phyloP scores from a whole-genome alignment of 2,888 invertebrate genomes.

The Hypercompe scribonia region DNA sequence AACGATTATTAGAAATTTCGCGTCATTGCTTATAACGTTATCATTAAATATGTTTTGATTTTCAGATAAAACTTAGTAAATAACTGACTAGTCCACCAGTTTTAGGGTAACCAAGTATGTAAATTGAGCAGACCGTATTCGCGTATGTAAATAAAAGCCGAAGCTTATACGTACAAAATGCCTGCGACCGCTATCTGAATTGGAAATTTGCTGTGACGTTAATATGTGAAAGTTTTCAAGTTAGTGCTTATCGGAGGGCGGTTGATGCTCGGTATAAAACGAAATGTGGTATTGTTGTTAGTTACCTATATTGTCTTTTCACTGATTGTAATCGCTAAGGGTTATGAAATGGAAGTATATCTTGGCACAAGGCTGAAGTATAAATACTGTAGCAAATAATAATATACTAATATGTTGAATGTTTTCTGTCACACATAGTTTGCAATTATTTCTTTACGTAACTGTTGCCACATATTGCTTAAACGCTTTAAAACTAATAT shows the following conservation, averaged over 20 bases:
- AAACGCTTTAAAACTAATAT: background rate
- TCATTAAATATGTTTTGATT: background rate
- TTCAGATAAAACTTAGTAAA: slow-evolving; percentile 1
- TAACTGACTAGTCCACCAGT: slow-evolving; percentile 3
- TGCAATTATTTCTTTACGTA: too few relatives aligned
- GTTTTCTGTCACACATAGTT: too few relatives aligned
- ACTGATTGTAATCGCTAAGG: background rate
- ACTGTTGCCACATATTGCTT: background rate
- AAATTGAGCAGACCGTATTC: slow-evolving; percentile 49
- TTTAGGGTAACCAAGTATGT: slow-evolving; percentile 32
- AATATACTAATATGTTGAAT: too few relatives aligned
- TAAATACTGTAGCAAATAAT: too few relatives aligned
- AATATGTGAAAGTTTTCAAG: slow-evolving; percentile 34
- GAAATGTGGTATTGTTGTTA: background rate
- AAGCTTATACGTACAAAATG: slow-evolving; percentile 31
- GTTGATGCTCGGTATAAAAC: background rate
- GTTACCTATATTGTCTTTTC: background rate
- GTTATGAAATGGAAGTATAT: background rate
- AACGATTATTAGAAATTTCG: too few relatives aligned
- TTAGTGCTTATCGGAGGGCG: background rate
- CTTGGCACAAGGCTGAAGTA: background rate
- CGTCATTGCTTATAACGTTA: background rate
- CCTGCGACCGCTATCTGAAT: slow-evolving; percentile 53
- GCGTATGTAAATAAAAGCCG: slow-evolving; percentile 44
- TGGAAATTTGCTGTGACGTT: slow-evolving; percentile 53